These are phyloP conservation scores for Drosophila bocki DNA, from an alignment of 1,140 invertebrate species.

Conservation along the genomic window DNA sequence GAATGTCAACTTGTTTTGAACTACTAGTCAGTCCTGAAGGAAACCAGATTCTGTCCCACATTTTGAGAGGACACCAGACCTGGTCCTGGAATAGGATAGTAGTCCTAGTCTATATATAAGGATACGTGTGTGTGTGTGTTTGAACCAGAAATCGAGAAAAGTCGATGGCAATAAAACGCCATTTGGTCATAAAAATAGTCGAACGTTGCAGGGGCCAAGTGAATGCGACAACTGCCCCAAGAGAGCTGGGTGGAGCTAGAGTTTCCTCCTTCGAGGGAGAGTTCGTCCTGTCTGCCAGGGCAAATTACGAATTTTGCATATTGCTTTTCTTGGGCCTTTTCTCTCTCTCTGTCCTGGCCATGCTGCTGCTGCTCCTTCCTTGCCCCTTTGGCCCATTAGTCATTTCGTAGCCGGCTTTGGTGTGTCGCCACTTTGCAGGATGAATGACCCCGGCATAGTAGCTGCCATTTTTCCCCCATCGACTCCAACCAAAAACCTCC, in stretches of 20 bases:
- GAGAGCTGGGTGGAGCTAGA: background rate
- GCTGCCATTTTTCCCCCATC: slow-evolving; percentile 30
- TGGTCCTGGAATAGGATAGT: slow-evolving; percentile 31
- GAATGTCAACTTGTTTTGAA: slow-evolving; percentile 81
- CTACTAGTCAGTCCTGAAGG: slow-evolving; percentile 55
- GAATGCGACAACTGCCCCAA: slow-evolving; percentile 62
- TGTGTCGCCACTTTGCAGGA: slow-evolving; percentile 82
- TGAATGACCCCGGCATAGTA: slow-evolving; percentile 75
- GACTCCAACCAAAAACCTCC: slow-evolving; percentile 17
- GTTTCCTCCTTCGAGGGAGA: background rate
- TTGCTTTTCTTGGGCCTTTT: slow-evolving; percentile 56
- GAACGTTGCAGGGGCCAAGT: slow-evolving; percentile 63
- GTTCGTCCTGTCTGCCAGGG: slow-evolving; percentile 66
- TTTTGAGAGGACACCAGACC: slow-evolving; percentile 27
- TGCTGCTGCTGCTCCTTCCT: background rate
- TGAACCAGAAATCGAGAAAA: slow-evolving; percentile 54
- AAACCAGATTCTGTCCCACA: slow-evolving; percentile 36
- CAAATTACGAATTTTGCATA: slow-evolving; percentile 83
- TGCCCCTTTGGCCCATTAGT: slow-evolving; percentile 66
- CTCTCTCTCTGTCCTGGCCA: slow-evolving; percentile 1
- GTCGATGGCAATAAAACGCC: slow-evolving; percentile 77
- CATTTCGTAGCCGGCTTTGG: slow-evolving; percentile 73
- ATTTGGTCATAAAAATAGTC: slow-evolving; percentile 83
- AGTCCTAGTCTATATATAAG: slow-evolving; percentile 20
- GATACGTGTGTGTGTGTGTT: slow-evolving; percentile 11